Evolutionary conservation across 2,888 invertebrate species (phyloP).

Genomic region (Trichogramma evanescens): DNA sequence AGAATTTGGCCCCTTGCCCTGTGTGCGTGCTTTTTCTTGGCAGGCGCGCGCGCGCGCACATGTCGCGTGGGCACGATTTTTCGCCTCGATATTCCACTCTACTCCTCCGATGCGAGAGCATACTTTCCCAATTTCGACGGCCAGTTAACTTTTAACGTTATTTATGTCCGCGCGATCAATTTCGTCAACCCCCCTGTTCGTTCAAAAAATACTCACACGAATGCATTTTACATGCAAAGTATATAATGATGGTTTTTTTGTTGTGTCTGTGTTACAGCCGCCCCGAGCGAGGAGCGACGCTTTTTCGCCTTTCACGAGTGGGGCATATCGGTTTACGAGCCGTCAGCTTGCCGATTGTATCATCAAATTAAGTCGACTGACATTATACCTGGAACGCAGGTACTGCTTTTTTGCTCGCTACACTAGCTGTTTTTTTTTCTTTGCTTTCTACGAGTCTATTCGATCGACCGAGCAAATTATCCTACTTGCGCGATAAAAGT

Average conservation of each 20-base stretch:
- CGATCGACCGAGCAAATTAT: neutral
- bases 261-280: slow-evolving; percentile 42
- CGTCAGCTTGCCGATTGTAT: slow-evolving; percentile 61
- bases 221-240: too few relatives aligned
- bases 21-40: too few relatives aligned
- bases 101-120: too few relatives aligned
- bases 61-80: neutral
- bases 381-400: slow-evolving; percentile 65
- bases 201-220: too few relatives aligned
- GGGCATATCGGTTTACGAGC: slow-evolving; percentile 69
- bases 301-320: slow-evolving; percentile 71
- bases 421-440: neutral
- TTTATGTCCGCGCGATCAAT: too few relatives aligned
- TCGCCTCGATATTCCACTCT: too few relatives aligned
- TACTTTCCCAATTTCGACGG: too few relatives aligned
- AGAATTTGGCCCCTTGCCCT: too few relatives aligned
- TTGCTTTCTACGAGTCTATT: neutral
- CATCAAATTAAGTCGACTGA: slow-evolving; percentile 66
- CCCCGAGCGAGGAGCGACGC: slow-evolving; percentile 56
- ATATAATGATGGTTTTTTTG: neutral
- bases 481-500: neutral
- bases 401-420: slow-evolving; percentile 26
- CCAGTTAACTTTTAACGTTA: too few relatives aligned
- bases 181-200: too few relatives aligned
- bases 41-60: too few relatives aligned